These are phyloP conservation scores for Noctua comes DNA, from an alignment of 2,888 invertebrate genomes.

Conservation along the genomic window DNA sequence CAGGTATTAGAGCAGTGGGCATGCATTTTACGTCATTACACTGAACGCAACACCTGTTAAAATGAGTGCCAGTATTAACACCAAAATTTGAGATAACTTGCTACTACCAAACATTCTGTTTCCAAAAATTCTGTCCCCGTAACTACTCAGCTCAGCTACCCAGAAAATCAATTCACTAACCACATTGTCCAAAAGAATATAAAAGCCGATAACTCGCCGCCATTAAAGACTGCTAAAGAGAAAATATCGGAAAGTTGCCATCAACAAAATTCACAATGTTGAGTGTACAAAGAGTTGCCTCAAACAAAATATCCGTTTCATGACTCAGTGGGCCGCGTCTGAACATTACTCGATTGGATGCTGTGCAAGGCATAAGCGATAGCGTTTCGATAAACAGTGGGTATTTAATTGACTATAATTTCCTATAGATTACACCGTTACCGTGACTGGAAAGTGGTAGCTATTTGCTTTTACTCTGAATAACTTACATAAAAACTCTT, in stretches of 20 bases:
- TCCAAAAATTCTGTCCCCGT: not conserved
- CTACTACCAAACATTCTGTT: not conserved
- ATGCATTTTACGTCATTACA: not conserved
- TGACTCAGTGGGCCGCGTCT: constrained; percentile 61
- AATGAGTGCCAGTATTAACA: not conserved
- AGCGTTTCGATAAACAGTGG: not conserved
- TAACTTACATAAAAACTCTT: not conserved
- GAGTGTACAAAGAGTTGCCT: constrained; percentile 65
- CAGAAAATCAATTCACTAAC: constrained; percentile 16
- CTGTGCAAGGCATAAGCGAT: constrained; percentile 7
- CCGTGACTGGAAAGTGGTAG: not conserved
- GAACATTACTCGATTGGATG: constrained; percentile 53
- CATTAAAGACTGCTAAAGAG: constrained; percentile 41
- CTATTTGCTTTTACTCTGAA: not conserved
- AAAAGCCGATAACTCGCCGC: constrained; percentile 37
- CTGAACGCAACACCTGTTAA: not conserved
- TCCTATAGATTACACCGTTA: too few relatives aligned
- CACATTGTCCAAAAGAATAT: constrained; percentile 4
- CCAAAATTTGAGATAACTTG: not conserved
- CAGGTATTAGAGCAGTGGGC: not conserved
- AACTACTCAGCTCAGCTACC: not conserved
- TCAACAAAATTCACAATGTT: constrained; percentile 62
- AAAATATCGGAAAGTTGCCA: constrained; percentile 52
- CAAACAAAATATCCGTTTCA: constrained; percentile 68
- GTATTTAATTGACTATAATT: not conserved